Conservation (phyloP, 2,113 vertebrate species). For the Colaptes auratus region DNA sequence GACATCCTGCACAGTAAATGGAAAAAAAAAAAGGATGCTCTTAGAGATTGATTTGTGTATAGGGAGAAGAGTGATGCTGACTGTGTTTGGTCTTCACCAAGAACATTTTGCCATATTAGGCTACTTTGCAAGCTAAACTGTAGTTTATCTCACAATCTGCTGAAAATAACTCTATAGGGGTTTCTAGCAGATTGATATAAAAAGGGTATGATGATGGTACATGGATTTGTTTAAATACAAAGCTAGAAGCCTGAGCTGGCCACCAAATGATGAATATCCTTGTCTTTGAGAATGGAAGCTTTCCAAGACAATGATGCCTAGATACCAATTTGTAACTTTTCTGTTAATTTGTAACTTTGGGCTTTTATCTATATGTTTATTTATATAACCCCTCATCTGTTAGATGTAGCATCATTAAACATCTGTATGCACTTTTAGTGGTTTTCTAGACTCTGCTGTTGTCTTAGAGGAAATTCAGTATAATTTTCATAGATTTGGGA, state of each 20-base stretch:
- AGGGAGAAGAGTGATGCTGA: background rate
- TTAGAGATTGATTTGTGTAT: background rate
- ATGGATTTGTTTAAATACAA: slow-evolving; percentile 57
- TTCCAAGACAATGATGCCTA: slow-evolving; percentile 50
- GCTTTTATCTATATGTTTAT: background rate
- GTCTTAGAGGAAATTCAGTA: background rate
- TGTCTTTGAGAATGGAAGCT: slow-evolving; percentile 29
- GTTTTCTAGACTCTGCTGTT: background rate
- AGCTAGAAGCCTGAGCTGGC: slow-evolving; percentile 26
- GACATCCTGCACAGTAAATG: background rate
- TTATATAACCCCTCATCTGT: background rate
- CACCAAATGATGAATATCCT: slow-evolving; percentile 28
- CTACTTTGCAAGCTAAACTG: slow-evolving; percentile 39
- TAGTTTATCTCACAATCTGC: background rate
- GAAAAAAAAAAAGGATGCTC: background rate
- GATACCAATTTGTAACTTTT: slow-evolving; percentile 45
- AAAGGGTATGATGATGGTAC: slow-evolving; percentile 29
- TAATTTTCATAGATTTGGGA: background rate
- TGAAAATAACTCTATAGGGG: slow-evolving; percentile 55
- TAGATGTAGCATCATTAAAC: background rate
- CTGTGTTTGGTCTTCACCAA: slow-evolving; percentile 40
- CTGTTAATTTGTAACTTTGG: slow-evolving; percentile 8
- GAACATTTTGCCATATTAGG: slow-evolving; percentile 62
- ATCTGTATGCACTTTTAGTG: background rate
- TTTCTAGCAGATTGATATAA: slow-evolving; percentile 60